These are phyloP conservation scores for Fundulus diaphanus DNA, from an alignment of 2,797 vertebrate species.

Conservation along the genomic window DNA sequence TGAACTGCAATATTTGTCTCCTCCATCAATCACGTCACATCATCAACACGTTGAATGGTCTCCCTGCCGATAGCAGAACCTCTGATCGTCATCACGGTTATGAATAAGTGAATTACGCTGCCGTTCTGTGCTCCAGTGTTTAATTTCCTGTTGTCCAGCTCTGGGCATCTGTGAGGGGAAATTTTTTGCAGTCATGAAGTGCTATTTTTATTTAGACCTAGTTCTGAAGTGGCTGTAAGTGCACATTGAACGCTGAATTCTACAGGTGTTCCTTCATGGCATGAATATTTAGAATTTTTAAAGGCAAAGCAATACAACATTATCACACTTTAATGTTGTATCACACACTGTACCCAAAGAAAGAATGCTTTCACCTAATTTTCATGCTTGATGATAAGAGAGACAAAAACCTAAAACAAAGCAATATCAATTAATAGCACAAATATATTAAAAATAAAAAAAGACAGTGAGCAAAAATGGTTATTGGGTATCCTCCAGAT, in stretches of 20 bases:
- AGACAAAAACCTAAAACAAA: background rate
- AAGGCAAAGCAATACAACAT: background rate
- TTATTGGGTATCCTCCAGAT: too few relatives aligned
- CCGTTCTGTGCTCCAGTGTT: conserved; percentile 55
- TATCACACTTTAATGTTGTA: background rate
- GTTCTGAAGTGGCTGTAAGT: background rate
- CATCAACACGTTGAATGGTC: conserved; percentile 48
- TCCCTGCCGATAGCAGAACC: conserved; percentile 36
- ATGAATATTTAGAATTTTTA: background rate
- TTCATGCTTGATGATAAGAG: background rate
- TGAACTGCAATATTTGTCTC: conserved; percentile 23
- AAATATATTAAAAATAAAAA: background rate
- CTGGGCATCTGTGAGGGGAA: conserved; percentile 40
- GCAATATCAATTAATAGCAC: background rate
- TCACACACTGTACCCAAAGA: background rate
- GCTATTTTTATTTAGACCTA: conserved; percentile 15
- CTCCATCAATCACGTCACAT: conserved; percentile 57
- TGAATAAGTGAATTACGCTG: conserved; percentile 43
- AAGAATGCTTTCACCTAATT: background rate
- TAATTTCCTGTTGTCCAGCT: conserved; percentile 79
- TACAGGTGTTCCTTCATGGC: background rate
- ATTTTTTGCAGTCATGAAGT: conserved; percentile 31
- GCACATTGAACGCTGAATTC: background rate
- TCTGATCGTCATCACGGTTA: conserved; percentile 63
- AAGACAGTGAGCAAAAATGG: background rate